A percentile compares a stretch with the other conserved stretches of the same genome.
phyloP scores from a whole-genome alignment of 1,140 invertebrate genomes.

The Metopolophium dirhodum region DNA sequence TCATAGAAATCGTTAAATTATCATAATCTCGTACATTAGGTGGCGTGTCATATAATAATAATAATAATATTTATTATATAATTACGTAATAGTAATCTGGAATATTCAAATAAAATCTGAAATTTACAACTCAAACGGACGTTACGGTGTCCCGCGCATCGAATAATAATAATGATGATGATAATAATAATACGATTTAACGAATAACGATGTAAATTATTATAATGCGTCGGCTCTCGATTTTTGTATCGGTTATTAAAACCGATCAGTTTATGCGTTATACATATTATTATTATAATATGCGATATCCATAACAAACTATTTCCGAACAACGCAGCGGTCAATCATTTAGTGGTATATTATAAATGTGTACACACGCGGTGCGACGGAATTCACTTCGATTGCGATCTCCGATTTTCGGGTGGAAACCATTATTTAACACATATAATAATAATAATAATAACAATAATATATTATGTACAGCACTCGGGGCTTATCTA shows the following conservation, averaged over 20 bases:
- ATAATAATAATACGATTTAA: background rate
- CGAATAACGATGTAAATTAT: background rate
- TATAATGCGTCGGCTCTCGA: background rate
- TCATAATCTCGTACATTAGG: background rate
- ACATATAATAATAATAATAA: background rate
- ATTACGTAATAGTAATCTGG: background rate
- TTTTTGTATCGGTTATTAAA: background rate
- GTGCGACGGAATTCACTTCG: background rate
- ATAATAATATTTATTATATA: background rate
- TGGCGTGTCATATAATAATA: background rate
- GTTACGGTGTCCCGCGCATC: background rate
- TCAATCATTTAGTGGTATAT: background rate
- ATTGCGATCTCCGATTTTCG: background rate
- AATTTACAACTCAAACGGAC: background rate
- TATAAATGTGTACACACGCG: background rate
- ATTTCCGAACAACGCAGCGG: background rate
- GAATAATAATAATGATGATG: background rate
- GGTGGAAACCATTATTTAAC: constrained; percentile 32
- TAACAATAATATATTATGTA: background rate
- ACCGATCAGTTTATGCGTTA: background rate
- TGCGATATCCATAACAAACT: background rate
- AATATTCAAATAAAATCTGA: background rate
- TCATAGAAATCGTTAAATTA: background rate
- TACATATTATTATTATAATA: background rate
- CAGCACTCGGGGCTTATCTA: background rate